A percentile compares a stretch with the other conserved stretches of the same genome.
Conservation (phyloP, 1,140 invertebrate species). For the Doryteuthis pealeii region DNA sequence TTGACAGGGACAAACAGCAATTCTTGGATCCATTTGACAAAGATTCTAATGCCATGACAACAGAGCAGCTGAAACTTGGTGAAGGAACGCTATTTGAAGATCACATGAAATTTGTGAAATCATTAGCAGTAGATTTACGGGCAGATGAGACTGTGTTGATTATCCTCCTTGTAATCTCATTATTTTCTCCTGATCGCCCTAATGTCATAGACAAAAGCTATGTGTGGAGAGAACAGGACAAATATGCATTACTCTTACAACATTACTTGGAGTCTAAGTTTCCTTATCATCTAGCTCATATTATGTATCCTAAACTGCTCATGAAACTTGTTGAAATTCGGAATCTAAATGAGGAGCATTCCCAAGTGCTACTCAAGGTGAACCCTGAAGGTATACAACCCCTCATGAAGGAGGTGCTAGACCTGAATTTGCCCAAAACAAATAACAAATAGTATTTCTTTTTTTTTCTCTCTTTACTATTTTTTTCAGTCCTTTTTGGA, state of each 20-base stretch:
- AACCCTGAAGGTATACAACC: constrained; percentile 60
- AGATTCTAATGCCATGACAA: constrained; percentile 54
- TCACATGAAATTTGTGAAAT: constrained; percentile 63
- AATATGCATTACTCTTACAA: constrained; percentile 61
- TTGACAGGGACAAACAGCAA: constrained; percentile 59
- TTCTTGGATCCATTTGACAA: constrained; percentile 58
- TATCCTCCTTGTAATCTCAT: constrained; percentile 62
- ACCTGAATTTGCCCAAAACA: constrained; percentile 49
- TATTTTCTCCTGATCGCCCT: constrained; percentile 63
- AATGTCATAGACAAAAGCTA: constrained; percentile 56
- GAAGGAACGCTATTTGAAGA: constrained; percentile 57
- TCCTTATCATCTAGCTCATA: constrained; percentile 49
- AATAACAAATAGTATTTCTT: constrained; percentile 20
- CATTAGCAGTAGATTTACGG: constrained; percentile 57
- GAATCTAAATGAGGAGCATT: constrained; percentile 64
- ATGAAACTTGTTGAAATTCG: constrained; percentile 64
- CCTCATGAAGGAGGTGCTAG: constrained; percentile 60
- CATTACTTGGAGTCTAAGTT: constrained; percentile 63
- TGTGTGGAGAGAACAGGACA: constrained; percentile 61
- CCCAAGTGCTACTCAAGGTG: constrained; percentile 61
- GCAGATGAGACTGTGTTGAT: constrained; percentile 63
- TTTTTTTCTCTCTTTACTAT: constrained; percentile 14
- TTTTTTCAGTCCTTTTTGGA: background rate
- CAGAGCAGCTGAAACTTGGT: constrained; percentile 53
- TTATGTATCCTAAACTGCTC: constrained; percentile 63